Conservation (phyloP, 2,113 vertebrate species). For the Thalassarche chlororhynchos region DNA sequence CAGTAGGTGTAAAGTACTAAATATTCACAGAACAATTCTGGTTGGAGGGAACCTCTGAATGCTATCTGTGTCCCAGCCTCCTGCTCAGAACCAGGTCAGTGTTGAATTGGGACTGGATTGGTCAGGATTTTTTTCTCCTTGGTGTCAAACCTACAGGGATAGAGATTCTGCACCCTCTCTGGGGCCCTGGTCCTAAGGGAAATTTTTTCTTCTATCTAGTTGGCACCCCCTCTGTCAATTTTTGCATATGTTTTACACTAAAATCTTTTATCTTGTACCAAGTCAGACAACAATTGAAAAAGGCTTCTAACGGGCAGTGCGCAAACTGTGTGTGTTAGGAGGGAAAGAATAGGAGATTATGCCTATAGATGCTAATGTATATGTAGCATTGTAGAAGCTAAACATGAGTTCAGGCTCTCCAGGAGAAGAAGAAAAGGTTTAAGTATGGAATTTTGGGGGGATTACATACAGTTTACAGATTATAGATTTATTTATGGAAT, state of each 20-base stretch:
- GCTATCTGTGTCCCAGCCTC: neutral
- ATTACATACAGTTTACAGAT: neutral
- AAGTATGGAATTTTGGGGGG: neutral
- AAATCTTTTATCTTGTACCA: neutral
- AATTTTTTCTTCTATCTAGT: neutral
- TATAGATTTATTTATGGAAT: neutral
- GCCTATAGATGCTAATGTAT: neutral
- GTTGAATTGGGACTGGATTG: neutral
- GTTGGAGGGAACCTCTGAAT: neutral
- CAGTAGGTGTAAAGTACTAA: neutral
- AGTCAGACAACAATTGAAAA: neutral
- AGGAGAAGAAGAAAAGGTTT: neutral
- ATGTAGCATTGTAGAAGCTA: neutral
- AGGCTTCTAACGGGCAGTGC: neutral
- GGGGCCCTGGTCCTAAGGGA: neutral
- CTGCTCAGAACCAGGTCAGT: neutral
- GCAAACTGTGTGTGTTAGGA: rapidly evolving
- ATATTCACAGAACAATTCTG: neutral
- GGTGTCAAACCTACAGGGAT: neutral
- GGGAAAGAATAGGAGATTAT: neutral
- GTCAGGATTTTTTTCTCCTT: neutral
- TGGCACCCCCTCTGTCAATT: neutral
- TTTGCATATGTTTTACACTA: neutral
- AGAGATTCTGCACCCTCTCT: neutral
- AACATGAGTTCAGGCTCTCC: neutral